Evolutionary conservation across 1,140 invertebrate species (phyloP).

Genomic region (Phenacoccus solenopsis): DNA sequence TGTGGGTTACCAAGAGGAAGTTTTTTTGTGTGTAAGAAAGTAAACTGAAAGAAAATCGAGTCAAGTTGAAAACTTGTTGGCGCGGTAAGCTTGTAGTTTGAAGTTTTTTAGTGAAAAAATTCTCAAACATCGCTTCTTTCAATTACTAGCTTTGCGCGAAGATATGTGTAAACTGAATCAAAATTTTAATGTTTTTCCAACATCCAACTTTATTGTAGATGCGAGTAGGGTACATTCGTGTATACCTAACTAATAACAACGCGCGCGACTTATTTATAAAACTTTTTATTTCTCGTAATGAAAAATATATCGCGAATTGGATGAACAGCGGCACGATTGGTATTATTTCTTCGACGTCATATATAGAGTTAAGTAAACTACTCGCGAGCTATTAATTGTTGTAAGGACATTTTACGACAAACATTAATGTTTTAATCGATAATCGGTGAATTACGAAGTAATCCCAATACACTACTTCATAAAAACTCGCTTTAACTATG

Average conservation of each 20-base stretch:
- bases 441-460: background rate
- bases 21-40: background rate
- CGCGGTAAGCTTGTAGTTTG: background rate
- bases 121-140: background rate
- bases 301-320: background rate
- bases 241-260: too few relatives aligned
- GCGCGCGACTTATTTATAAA: background rate
- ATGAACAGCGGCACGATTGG: background rate
- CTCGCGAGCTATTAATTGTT: background rate
- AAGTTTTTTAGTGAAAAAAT: constrained; percentile 3
- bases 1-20: background rate
- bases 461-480: background rate
- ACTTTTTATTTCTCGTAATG: background rate
- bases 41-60: background rate
- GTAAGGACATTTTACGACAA: background rate
- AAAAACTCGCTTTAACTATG: too few relatives aligned
- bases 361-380: background rate
- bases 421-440: background rate
- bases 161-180: background rate
- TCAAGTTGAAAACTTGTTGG: background rate
- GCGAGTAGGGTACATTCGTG: background rate
- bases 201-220: background rate
- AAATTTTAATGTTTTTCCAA: background rate
- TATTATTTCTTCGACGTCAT: too few relatives aligned
- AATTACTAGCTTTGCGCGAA: background rate